Evolutionary conservation across 1,140 invertebrate genomes (phyloP).

Genomic region (Cataglyphis hispanica): DNA sequence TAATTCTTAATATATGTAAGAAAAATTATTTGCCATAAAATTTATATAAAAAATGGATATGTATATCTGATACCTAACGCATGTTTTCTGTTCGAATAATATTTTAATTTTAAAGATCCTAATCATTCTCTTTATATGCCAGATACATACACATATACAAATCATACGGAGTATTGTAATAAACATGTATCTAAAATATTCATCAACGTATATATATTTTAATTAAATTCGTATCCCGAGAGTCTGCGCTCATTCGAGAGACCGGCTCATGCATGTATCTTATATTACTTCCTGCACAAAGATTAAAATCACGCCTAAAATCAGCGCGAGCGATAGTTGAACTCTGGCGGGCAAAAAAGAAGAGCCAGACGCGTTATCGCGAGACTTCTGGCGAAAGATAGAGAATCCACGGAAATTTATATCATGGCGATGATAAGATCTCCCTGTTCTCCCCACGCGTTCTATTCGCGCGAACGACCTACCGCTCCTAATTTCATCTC

Average conservation of each 20-base stretch:
- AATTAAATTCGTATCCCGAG: background rate
- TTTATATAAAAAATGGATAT: background rate
- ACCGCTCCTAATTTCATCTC: constrained; percentile 60
- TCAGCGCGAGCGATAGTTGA: constrained; percentile 35
- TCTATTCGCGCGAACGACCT: constrained; percentile 34
- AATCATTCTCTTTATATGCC: background rate
- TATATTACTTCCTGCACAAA: background rate
- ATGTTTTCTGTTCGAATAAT: background rate
- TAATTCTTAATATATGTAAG: background rate
- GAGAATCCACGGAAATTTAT: constrained; percentile 53
- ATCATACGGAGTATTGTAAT: background rate
- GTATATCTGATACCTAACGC: background rate
- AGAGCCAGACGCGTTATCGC: constrained; percentile 25
- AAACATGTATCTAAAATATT: no score
- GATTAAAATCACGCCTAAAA: constrained; percentile 46
- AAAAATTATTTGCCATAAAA: background rate
- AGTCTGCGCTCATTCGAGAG: background rate
- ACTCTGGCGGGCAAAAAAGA: constrained; percentile 7
- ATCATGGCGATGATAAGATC: constrained; percentile 52
- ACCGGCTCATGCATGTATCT: background rate
- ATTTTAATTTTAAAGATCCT: background rate
- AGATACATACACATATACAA: background rate
- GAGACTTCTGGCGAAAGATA: constrained; percentile 33
- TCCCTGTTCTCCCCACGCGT: background rate
- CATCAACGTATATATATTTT: background rate